phyloP scores from a whole-genome alignment of 2,797 vertebrate species.

The Halcyon leucocephala region DNA sequence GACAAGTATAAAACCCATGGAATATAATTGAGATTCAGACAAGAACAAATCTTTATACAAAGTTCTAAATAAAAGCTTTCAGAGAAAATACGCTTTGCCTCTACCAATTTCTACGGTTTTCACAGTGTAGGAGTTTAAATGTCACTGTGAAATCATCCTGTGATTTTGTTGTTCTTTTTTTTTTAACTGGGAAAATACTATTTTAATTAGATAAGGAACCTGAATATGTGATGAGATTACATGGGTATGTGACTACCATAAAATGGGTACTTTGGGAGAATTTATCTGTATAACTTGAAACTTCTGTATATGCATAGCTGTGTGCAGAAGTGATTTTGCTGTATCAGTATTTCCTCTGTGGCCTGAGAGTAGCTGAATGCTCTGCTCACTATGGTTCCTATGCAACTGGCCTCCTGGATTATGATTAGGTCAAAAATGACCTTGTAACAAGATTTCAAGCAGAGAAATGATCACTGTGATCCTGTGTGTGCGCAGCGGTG shows the following conservation, averaged over 20 bases:
- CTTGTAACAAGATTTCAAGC: not conserved
- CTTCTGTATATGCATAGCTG: not conserved
- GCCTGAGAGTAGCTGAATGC: not conserved
- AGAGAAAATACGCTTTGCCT: not conserved
- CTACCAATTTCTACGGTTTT: not conserved
- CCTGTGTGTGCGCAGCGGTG: not conserved
- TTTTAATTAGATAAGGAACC: not conserved
- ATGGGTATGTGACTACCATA: not conserved
- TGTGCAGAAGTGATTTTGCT: not conserved
- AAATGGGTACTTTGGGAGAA: not conserved
- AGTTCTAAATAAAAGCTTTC: constrained; percentile 30
- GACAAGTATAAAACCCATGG: not conserved
- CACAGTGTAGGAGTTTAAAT: not conserved
- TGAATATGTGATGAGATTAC: not conserved
- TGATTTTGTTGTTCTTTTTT: not conserved
- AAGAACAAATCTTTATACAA: not conserved
- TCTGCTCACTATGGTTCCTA: not conserved
- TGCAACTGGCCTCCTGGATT: not conserved
- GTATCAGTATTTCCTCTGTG: not conserved
- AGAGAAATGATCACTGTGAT: not conserved
- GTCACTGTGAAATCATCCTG: not conserved
- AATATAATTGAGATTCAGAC: not conserved
- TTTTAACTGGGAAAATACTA: not conserved
- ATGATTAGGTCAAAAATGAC: not conserved
- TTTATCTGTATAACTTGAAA: not conserved